Base-by-base conservation (phyloP, 1,140 invertebrate genomes). In the Papilio xuthus region DNA sequence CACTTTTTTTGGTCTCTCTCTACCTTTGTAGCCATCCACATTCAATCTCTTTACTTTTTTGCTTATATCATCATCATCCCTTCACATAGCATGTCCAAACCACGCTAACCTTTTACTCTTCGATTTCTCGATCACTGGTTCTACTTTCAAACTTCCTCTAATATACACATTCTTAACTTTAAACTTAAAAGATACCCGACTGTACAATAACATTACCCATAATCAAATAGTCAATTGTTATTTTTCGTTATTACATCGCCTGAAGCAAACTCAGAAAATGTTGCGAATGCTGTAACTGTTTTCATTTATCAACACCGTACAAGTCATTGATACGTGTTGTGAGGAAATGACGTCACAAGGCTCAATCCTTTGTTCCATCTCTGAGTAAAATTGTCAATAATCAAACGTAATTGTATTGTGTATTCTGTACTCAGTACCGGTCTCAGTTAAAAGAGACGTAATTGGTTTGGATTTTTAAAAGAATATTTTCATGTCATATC, bases 401-500 rank as follows among this genome's bases (percentile, higher is more conserved):
- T 72, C n/a, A 41, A 23, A 7, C 70, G 18, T 44, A 72, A 70
- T 79, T 77, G 60, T 67, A 82, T 84, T 80, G 77, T 80, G 77
- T 80, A 78, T 80, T 79, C 80, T 80, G 78, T 78, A 80, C 71
- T 63, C 63, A 78, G 74, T 79, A 84, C 80, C 32, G 26, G 32
- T 37, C 26, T 37, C 18, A n/a, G 32, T 37, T 28, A 20, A 12
- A 20, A 26, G 56, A 10, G 20, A 53, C 15, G 50, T 12, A 53
- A 60, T 12, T 60, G 2, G 23, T 60, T 60, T 53, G n/a, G 56
- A 60, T 60, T 4, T 37, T 37, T 37, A 6, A 37, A 37, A 37
- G 7, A 37, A 37, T 3, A 37, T 37, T 37, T 37, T 6, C 32
- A 7, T 37, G 4, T 37, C 32, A 37, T 37, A 37, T 37, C 32